Conservation (phyloP, 2,888 invertebrate species). For the Gymnosoma rotundatum region DNA sequence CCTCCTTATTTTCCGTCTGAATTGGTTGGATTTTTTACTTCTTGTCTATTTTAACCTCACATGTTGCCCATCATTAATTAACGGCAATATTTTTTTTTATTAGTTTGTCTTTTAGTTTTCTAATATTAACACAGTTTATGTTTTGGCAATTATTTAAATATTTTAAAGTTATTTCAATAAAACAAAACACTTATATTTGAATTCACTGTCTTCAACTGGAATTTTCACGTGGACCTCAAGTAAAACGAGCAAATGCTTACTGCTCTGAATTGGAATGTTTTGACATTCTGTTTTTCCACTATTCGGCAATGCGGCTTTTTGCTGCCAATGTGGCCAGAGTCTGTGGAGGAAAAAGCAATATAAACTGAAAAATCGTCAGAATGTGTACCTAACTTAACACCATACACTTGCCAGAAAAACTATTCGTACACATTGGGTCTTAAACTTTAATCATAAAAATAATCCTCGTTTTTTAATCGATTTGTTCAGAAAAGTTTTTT, state of each 20-base stretch:
- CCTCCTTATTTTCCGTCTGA: constrained; percentile 4
- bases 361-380: too few relatives aligned
- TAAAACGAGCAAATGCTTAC: constrained; percentile 49
- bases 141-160: neutral
- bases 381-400: too few relatives aligned
- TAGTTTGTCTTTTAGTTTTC: neutral
- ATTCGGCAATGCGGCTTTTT: constrained; percentile 62
- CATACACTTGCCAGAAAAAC: too few relatives aligned
- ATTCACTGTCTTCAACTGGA: neutral
- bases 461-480: too few relatives aligned
- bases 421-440: too few relatives aligned
- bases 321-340: too few relatives aligned
- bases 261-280: constrained; percentile 59
- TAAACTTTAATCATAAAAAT: too few relatives aligned
- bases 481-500: too few relatives aligned
- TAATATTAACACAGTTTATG: neutral
- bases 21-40: constrained; percentile 22
- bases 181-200: neutral
- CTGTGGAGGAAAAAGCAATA: too few relatives aligned
- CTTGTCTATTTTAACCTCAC: constrained; percentile 79
- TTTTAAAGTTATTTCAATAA: constrained; percentile 8
- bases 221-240: constrained; percentile 70
- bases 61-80: constrained; percentile 75
- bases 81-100: constrained; percentile 17
- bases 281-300: constrained; percentile 54